These are phyloP conservation scores for Drosophila athabasca DNA, from an alignment of 1,140 invertebrate genomes.

Conservation along the genomic window DNA sequence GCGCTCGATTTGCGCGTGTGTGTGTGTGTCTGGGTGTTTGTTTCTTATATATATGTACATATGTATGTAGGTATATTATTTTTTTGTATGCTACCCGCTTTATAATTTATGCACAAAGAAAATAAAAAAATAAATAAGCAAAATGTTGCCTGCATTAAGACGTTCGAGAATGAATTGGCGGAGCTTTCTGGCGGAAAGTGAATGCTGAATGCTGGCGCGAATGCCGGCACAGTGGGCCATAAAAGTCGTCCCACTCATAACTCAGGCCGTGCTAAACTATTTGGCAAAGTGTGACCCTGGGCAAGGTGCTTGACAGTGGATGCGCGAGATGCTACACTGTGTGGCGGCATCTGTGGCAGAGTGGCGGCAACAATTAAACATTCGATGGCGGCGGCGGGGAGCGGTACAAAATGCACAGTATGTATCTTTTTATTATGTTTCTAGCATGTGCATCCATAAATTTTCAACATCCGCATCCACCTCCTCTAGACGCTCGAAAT, in stretches of 20 bases:
- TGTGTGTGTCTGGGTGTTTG: constrained; percentile 9
- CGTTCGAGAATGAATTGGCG: constrained; percentile 38
- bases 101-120: constrained; percentile 67
- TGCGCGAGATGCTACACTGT: too few relatives aligned
- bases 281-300: constrained; percentile 64
- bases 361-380: constrained; percentile 36
- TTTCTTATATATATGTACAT: constrained; percentile 4
- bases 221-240: constrained; percentile 64
- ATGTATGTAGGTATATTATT: constrained; percentile 2
- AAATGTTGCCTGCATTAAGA: constrained; percentile 50
- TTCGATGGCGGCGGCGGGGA: neutral
- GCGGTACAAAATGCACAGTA: constrained; percentile 11
- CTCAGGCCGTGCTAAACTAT: constrained; percentile 59
- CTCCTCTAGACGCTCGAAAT: too few relatives aligned
- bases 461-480: constrained; percentile 7
- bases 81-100: constrained; percentile 66
- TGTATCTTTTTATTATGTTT: constrained; percentile 59
- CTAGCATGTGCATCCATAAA: constrained; percentile 70
- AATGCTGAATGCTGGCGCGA: constrained; percentile 21
- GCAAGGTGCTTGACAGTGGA: constrained; percentile 69
- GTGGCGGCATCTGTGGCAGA: too few relatives aligned
- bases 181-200: constrained; percentile 4
- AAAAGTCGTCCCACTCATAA: constrained; percentile 70
- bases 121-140: constrained; percentile 41
- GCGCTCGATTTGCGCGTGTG: constrained; percentile 58